These are phyloP conservation scores for Leptoteleia sp. DNA, from an alignment of 1,140 invertebrate species.

Conservation along the genomic window DNA sequence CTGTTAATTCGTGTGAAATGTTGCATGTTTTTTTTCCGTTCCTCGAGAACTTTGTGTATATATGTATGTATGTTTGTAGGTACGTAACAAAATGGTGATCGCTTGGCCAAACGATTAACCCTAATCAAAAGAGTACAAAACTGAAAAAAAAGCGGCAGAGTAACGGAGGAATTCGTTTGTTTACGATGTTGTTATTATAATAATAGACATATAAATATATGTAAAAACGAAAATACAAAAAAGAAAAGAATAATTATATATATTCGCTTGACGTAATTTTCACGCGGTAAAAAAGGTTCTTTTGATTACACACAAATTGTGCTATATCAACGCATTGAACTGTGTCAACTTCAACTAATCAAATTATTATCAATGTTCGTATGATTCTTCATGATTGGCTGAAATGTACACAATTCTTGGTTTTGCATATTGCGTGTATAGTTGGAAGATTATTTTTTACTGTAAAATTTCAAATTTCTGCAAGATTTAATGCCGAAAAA, in stretches of 20 bases:
- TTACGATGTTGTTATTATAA: conserved; percentile 70
- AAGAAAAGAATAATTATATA: conserved; percentile 36
- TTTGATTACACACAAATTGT: too few relatives aligned
- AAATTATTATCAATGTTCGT: too few relatives aligned
- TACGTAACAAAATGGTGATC: conserved; percentile 69
- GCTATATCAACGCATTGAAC: too few relatives aligned
- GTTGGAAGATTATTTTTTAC: too few relatives aligned
- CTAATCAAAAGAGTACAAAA: conserved; percentile 81
- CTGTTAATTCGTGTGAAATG: conserved; percentile 58
- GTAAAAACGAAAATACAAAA: conserved; percentile 30
- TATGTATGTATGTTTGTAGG: conserved; percentile 67
- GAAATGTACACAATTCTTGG: too few relatives aligned
- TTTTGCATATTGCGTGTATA: too few relatives aligned
- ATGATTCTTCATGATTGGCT: too few relatives aligned
- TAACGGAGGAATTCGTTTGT: conserved; percentile 70
- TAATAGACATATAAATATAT: conserved; percentile 61
- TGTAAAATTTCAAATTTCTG: too few relatives aligned
- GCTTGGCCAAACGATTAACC: conserved; percentile 76
- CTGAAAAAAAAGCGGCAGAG: conserved; percentile 69
- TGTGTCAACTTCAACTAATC: too few relatives aligned
- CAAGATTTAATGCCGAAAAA: too few relatives aligned
- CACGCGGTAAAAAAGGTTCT: too few relatives aligned
- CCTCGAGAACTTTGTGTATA: conserved; percentile 55
- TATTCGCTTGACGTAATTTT: conserved; percentile 62
- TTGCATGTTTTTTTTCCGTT: conserved; percentile 53